Evolutionary conservation across 1,140 invertebrate species (phyloP), one percentile per base, ranked within the genome.

Genomic region (Plutomurus gul): DNA sequence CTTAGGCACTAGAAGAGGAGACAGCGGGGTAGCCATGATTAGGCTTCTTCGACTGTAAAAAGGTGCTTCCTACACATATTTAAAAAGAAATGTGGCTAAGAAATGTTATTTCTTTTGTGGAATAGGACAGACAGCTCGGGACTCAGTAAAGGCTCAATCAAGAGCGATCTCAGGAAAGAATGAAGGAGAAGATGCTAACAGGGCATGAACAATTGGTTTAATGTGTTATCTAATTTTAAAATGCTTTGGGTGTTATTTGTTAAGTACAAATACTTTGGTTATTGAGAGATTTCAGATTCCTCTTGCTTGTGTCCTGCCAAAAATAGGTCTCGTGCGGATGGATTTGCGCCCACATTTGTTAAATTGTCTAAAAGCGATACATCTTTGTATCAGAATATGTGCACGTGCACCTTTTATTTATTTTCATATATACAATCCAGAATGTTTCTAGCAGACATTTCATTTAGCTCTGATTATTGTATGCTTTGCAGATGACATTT

Each of bases 401-500:
- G 25, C 51, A 60, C 51, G 51, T 60, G 25, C 51, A 25, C 51
- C 25, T 60, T 60, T 60, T 30, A 56, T 60, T 60, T n/a, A 60
- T 60, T 60, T 60, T 56, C 49, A 33, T 60, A 60, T 36, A n/a
- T 60, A 30, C 30, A 27, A 60, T 60, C 33, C 51, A 11, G 51
- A 60, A 60, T 60, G n/a, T 60, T n/a, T 60, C 51, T 25, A 60
- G 51, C 51, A 33, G 51, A 60, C 27, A 60, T 60, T 60, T 60
- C 51, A 60, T 60, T 60, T 51, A 47, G 36, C 60, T 49, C 56
- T 37, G 25, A 70, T 30, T 51, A 51, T 77, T 37, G 25, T 43
- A 60, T 60, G 51, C 51, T 60, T 60, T 60, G 51, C 51, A 60
- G 51, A 60, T 60, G 51, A 60, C 51, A 60, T 60, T 60, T 60